These are phyloP conservation scores for Ooceraea biroi DNA, from an alignment of 1,140 invertebrate species.

Conservation along the genomic window DNA sequence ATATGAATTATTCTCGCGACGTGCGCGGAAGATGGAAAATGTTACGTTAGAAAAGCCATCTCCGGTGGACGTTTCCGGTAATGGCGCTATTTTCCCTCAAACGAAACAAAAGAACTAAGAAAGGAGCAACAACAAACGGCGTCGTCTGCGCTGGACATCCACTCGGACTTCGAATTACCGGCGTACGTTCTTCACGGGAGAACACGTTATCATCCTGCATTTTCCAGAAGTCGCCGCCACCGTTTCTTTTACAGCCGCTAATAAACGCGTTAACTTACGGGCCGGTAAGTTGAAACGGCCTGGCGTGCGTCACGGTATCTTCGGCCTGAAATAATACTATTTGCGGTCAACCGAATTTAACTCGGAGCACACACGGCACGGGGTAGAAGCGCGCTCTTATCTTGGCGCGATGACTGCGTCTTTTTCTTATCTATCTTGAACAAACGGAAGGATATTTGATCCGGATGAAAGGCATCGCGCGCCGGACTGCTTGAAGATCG, in stretches of 20 bases:
- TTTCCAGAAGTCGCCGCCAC: constrained; percentile 14
- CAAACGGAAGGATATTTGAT: constrained; percentile 1
- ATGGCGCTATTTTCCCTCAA: neutral
- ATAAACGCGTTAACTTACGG: constrained; percentile 64
- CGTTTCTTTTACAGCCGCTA: constrained; percentile 9
- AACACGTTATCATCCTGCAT: constrained; percentile 50
- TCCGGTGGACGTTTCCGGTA: too few relatives aligned
- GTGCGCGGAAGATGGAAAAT: too few relatives aligned
- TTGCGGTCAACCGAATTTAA: constrained; percentile 34
- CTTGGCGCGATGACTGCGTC: neutral
- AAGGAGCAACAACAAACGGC: neutral
- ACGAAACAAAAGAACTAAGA: neutral
- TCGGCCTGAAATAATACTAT: constrained; percentile 27
- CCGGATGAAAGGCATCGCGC: constrained; percentile 7
- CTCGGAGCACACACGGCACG: neutral
- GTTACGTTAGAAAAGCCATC: too few relatives aligned
- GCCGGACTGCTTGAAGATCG: neutral
- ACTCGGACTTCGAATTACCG: constrained; percentile 7
- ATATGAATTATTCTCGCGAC: too few relatives aligned
- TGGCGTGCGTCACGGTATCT: constrained; percentile 12
- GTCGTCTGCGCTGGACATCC: neutral
- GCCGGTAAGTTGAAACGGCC: constrained; percentile 49
- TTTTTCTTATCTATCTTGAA: constrained; percentile 20
- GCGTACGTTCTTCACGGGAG: constrained; percentile 20
- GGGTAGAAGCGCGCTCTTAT: constrained; percentile 23